A percentile compares a stretch with the other conserved stretches of the same genome.
Conservation (phyloP, 2,113 vertebrate genomes). For the Laticauda laticaudata region DNA sequence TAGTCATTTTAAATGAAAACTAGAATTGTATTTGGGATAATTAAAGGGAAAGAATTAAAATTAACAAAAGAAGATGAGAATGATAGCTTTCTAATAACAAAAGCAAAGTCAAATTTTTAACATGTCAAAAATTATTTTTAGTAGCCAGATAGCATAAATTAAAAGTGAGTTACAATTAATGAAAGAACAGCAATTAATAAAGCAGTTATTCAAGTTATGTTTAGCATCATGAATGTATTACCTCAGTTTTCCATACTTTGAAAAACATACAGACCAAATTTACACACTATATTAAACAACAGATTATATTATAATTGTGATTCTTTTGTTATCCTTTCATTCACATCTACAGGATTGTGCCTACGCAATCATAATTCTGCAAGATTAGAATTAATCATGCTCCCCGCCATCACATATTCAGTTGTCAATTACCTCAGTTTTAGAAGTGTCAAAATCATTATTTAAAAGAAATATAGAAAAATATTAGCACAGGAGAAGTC, state of each 20-base stretch:
- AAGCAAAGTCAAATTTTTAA: constrained; percentile 54
- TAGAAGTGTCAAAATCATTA: background rate
- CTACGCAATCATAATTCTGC: background rate
- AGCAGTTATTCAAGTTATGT: constrained; percentile 29
- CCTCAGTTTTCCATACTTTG: background rate
- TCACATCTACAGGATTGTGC: background rate
- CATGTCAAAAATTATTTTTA: constrained; percentile 51
- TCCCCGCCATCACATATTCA: background rate
- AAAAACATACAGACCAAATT: background rate
- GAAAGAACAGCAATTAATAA: constrained; percentile 26
- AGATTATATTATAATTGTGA: background rate
- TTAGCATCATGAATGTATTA: background rate
- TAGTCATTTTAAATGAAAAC: constrained; percentile 69
- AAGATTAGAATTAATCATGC: background rate
- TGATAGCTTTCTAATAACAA: constrained; percentile 43
- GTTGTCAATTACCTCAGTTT: background rate
- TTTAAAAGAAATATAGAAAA: background rate
- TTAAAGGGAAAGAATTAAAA: constrained; percentile 38
- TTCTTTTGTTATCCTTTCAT: background rate
- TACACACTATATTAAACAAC: background rate
- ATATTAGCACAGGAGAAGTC: background rate
- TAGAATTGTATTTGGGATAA: constrained; percentile 52
- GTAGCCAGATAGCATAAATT: constrained; percentile 9
- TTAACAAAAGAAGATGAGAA: constrained; percentile 47
- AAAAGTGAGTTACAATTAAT: constrained; percentile 39